phyloP scores from a whole-genome alignment of 2,113 vertebrate genomes.

The Gavialis gangeticus region DNA sequence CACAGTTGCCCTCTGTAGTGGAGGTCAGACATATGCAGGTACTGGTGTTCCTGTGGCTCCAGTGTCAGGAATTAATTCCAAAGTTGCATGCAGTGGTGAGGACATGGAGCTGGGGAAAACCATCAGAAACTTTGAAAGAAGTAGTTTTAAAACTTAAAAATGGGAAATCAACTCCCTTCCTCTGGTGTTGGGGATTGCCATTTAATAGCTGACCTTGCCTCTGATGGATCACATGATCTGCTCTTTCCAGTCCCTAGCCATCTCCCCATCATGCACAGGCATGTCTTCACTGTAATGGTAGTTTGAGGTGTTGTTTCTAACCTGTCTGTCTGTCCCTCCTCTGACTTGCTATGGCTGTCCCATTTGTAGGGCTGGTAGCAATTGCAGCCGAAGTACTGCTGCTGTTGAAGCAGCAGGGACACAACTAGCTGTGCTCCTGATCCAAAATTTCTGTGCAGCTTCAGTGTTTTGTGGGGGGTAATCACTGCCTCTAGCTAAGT shows the following conservation, averaged over 20 bases:
- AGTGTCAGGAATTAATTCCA: not conserved
- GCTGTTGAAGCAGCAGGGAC: too few relatives aligned
- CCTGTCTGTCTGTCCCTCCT: too few relatives aligned
- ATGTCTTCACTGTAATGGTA: too few relatives aligned
- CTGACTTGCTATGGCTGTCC: too few relatives aligned
- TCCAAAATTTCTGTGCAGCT: too few relatives aligned
- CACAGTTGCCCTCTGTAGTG: not conserved
- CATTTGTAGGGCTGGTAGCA: too few relatives aligned
- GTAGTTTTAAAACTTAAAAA: not conserved
- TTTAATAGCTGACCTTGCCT: not conserved
- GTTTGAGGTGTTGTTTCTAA: too few relatives aligned
- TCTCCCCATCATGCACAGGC: slow-evolving; percentile 19
- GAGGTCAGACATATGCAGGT: not conserved
- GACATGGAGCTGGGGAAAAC: not conserved
- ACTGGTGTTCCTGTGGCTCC: too few relatives aligned
- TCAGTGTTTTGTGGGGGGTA: too few relatives aligned
- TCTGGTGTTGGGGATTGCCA: not conserved
- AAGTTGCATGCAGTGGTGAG: not conserved
- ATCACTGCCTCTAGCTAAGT: too few relatives aligned
- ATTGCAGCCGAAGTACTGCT: too few relatives aligned
- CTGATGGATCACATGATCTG: not conserved
- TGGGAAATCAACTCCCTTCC: not conserved
- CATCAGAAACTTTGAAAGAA: not conserved
- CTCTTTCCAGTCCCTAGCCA: slow-evolving; percentile 48
- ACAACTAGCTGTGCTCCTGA: too few relatives aligned